phyloP scores from a whole-genome alignment of 2,797 vertebrate genomes.

The Glyptemys insculpta region DNA sequence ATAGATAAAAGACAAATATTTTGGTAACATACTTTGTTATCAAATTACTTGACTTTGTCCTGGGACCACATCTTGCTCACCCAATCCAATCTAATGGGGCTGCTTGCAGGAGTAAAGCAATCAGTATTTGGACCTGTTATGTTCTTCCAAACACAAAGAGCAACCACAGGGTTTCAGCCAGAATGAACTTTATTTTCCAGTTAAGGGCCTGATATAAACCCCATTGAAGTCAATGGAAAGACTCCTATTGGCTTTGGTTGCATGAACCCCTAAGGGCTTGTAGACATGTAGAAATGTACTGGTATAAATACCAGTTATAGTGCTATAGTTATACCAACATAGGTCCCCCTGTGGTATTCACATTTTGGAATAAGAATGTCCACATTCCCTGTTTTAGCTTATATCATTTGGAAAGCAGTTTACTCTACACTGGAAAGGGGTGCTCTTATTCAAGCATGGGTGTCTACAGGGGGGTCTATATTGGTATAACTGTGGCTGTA shows the following conservation, averaged over 20 bases:
- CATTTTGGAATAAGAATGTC: not conserved
- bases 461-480: not conserved
- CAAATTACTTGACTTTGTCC: not conserved
- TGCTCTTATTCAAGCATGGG: not conserved
- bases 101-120: not conserved
- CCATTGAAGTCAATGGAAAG: not conserved
- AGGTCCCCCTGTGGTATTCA: not conserved
- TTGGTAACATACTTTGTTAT: not conserved
- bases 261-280: not conserved
- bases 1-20: not conserved
- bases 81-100: not conserved
- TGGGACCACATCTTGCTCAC: not conserved
- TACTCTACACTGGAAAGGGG: not conserved
- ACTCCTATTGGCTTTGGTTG: not conserved
- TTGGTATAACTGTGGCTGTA: not conserved
- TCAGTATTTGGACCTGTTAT: not conserved
- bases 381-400: not conserved
- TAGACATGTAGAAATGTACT: not conserved
- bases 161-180: not conserved
- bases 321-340: not conserved
- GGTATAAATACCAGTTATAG: not conserved
- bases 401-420: not conserved
- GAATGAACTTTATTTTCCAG: not conserved
- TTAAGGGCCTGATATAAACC: not conserved
- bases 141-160: not conserved